Evolutionary conservation across 1,140 invertebrate genomes (phyloP), one percentile per base, ranked within the genome.

Genomic region (Archivesica marissinica): DNA sequence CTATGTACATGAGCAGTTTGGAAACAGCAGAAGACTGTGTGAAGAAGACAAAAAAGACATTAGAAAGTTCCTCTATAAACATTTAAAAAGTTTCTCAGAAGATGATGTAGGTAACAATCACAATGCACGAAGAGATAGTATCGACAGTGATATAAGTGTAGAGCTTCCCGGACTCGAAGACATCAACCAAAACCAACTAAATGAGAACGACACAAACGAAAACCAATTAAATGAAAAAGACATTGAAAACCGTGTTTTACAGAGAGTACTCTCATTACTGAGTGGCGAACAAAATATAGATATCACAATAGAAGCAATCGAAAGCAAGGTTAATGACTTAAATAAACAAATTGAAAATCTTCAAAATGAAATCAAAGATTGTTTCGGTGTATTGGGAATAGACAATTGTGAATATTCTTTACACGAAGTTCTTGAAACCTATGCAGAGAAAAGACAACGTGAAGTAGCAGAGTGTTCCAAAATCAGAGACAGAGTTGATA

Each of bases 11-110:
- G 75, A 85, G 39, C 25, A 76, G 7, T 85, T 85, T 70, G 82
- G 82, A 13, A 44, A 78, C 56, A 77, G 61, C 20, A 85, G 66
- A 38, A 77, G 74, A 78, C 64, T 85, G 23, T 38, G 75, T 70
- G 74, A 85, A n/a, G 61, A 77, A 35, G 82, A 85, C 74, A 85
- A 77, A 70, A 77, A 85, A 47, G 56, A 52, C 33, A 78, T 85
- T 11, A 54, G 64, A 54, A 66, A 77, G 41, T 85, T 77, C 38
- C 47, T 85, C 41, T 77, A 77, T 33, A 68, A 78, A 66, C 59
- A 85, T 2, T 33, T 85, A 25, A 52, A 70, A 50, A 47, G 33
- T 41, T n/a, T 52, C 28, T 15, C 23, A 20, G 61, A 70, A 28
- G 35, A 70, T 47, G 25, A 56, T 61, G 30, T 35, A 6, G 13